Evolutionary conservation across 2,888 invertebrate species (phyloP).

Genomic region (Sarcophaga caerulescens): DNA sequence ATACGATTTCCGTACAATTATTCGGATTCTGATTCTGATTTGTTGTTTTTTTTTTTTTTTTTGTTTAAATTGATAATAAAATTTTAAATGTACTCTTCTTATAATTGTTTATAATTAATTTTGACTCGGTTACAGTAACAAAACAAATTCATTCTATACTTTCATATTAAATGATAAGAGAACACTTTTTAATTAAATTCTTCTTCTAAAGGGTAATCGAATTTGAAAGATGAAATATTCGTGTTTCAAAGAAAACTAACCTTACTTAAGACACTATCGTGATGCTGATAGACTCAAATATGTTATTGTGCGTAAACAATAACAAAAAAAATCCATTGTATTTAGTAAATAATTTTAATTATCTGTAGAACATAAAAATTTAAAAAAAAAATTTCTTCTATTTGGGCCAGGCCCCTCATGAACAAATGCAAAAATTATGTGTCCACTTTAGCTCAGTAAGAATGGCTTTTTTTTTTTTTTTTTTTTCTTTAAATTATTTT

Average conservation of each 20-base stretch:
- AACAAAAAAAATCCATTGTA: constrained; percentile 15
- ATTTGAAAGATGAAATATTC: background rate
- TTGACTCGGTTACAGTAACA: background rate
- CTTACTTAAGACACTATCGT: constrained; percentile 34
- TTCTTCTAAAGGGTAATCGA: constrained; percentile 2
- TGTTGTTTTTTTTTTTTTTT: too few relatives aligned
- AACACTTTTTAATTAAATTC: background rate
- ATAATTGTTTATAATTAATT: background rate
- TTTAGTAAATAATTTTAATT: background rate
- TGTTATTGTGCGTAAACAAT: constrained; percentile 40
- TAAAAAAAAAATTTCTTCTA: background rate
- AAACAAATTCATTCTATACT: too few relatives aligned
- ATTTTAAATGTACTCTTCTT: background rate
- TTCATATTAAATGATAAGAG: constrained; percentile 36
- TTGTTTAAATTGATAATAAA: constrained; percentile 22
- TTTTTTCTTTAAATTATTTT: background rate
- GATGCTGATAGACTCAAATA: too few relatives aligned
- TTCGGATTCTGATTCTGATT: too few relatives aligned
- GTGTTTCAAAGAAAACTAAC: constrained; percentile 23
- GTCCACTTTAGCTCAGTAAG: background rate
- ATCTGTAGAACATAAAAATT: background rate
- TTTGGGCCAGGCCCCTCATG: constrained; percentile 48
- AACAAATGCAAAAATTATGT: background rate
- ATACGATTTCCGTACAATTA: constrained; percentile 1
- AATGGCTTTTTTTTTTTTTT: constrained; percentile 1